Evolutionary conservation across 2,888 invertebrate genomes (phyloP).

Genomic region (Onchidella celtica): DNA sequence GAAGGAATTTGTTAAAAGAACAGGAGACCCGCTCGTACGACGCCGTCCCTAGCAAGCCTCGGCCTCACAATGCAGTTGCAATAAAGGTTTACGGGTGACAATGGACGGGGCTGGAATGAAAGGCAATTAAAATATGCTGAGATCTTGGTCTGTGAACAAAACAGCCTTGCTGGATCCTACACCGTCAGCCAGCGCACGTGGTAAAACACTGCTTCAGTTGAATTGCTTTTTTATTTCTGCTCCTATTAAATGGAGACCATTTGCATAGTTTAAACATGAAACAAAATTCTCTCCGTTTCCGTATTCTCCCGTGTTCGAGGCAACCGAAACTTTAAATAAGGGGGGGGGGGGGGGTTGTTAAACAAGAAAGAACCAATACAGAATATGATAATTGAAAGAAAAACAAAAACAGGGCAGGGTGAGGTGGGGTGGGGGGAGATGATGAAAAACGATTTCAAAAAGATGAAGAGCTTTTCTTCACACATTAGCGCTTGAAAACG

Average conservation of each 20-base stretch:
- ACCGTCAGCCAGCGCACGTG: constrained; percentile 1
- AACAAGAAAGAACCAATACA: too few relatives aligned
- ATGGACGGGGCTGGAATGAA: not conserved
- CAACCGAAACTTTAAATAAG: too few relatives aligned
- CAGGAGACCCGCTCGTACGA: too few relatives aligned
- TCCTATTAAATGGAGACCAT: constrained; percentile 5
- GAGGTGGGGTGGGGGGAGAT: not conserved
- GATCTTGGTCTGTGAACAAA: too few relatives aligned
- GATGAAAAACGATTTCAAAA: not conserved
- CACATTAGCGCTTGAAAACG: not conserved
- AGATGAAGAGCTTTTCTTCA: constrained; percentile 10
- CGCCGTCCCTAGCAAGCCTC: too few relatives aligned
- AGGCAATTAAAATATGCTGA: not conserved
- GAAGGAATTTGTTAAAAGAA: too few relatives aligned
- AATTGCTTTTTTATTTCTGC: too few relatives aligned
- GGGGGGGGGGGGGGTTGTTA: too few relatives aligned
- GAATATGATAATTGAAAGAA: not conserved
- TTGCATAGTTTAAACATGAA: constrained; percentile 3
- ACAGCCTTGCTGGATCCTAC: not conserved
- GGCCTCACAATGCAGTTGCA: not conserved
- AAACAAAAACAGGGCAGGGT: not conserved
- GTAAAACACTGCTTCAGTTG: not conserved
- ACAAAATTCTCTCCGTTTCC: too few relatives aligned
- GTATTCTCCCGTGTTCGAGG: too few relatives aligned
- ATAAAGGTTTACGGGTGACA: not conserved